phyloP scores from a whole-genome alignment of 2,888 invertebrate species.

The Acronicta aceris region DNA sequence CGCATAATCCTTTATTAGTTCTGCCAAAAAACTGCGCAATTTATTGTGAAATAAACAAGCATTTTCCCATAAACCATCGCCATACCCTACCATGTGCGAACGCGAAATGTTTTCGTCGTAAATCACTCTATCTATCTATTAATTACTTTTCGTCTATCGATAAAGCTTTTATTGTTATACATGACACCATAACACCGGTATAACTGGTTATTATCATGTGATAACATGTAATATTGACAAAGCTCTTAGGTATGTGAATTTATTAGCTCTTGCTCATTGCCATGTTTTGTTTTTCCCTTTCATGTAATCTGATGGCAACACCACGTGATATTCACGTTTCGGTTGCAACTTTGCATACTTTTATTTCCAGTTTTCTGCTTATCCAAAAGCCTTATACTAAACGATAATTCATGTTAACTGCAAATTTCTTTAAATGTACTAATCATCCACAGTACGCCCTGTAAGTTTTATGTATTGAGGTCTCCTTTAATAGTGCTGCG shows the following conservation, averaged over 20 bases:
- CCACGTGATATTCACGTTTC: slow-evolving; percentile 12
- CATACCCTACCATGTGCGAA: slow-evolving; percentile 12
- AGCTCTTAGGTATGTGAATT: slow-evolving; percentile 48
- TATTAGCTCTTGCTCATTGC: slow-evolving; percentile 54
- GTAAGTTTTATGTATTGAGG: no score
- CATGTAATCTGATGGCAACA: slow-evolving; percentile 3
- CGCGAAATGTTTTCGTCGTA: slow-evolving; percentile 30
- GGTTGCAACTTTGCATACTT: neutral
- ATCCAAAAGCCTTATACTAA: no score
- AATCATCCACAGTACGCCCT: no score
- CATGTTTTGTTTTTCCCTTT: slow-evolving; percentile 14
- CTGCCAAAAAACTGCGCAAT: slow-evolving; percentile 5
- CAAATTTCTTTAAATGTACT: no score
- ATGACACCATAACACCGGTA: slow-evolving; percentile 29
- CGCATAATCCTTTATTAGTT: slow-evolving; percentile 1
- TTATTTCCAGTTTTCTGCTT: neutral
- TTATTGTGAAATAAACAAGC: slow-evolving; percentile 14
- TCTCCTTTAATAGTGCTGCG: no score
- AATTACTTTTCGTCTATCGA: slow-evolving; percentile 51
- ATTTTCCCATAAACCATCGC: slow-evolving; percentile 11
- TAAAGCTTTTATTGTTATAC: slow-evolving; percentile 47
- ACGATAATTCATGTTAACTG: no score
- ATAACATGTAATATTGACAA: slow-evolving; percentile 66
- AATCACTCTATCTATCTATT: slow-evolving; percentile 55
- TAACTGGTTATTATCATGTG: slow-evolving; percentile 58